A percentile compares a stretch with the other conserved stretches of the same genome.
phyloP scores from a whole-genome alignment of 2,113 vertebrate genomes.

The Dicerorhinus sumatrensis region DNA sequence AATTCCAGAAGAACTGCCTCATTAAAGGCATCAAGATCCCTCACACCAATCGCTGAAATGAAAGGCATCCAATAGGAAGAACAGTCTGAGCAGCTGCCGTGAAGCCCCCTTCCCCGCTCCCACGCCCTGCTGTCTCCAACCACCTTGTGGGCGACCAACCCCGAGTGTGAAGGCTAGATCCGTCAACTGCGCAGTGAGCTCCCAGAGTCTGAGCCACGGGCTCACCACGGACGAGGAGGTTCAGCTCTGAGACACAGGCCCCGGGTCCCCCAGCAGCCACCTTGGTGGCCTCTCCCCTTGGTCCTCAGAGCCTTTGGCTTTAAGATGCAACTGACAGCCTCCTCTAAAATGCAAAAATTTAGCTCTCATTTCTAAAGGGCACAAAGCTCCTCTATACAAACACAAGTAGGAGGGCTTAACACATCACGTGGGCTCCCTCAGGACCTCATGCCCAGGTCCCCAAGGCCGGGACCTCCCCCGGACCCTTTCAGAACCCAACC shows the following conservation, averaged over 20 bases:
- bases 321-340: neutral
- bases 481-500: neutral
- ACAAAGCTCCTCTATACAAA: neutral
- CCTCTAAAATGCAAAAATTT: neutral
- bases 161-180: no score
- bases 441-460: neutral
- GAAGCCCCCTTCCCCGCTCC: neutral
- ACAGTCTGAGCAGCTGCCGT: neutral
- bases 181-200: neutral
- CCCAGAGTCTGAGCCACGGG: neutral
- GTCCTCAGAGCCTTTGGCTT: neutral
- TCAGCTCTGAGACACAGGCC: neutral
- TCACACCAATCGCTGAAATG: slow-evolving; percentile 27
- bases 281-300: neutral
- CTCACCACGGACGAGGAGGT: fast-evolving
- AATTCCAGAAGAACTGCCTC: slow-evolving; percentile 55
- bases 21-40: slow-evolving; percentile 54
- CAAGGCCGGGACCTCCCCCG: neutral
- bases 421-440: neutral
- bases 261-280: neutral
- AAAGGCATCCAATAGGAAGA: neutral
- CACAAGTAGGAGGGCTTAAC: neutral
- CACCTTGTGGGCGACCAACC: fast-evolving
- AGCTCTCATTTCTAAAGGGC: neutral
- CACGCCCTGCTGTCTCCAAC: neutral